Conservation (phyloP, 1,140 invertebrate species). For the Trachymyrmex septentrionalis region DNA sequence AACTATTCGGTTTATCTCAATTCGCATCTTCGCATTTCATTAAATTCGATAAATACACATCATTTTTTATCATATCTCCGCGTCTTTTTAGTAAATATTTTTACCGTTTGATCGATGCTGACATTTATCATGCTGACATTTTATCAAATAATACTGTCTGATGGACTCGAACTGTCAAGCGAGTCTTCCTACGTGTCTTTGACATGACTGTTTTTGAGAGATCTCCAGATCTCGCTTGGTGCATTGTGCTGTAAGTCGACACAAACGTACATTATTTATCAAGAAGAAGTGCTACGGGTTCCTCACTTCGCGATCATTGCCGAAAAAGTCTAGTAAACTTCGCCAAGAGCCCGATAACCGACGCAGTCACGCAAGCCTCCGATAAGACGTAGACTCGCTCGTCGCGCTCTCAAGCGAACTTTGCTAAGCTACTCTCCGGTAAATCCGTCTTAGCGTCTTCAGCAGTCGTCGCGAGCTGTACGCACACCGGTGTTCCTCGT, state of each 20-base stretch:
- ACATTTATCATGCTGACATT: conserved; percentile 16
- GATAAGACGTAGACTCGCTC: conserved; percentile 40
- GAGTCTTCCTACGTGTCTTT: not conserved
- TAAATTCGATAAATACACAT: not conserved
- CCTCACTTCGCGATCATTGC: conserved; percentile 21
- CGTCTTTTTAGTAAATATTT: not conserved
- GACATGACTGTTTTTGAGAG: not conserved
- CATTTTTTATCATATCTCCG: not conserved
- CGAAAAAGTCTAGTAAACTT: conserved; percentile 43
- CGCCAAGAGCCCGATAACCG: conserved; percentile 46
- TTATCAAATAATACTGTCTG: not conserved
- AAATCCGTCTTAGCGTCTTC: conserved; percentile 62
- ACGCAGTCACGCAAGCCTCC: conserved; percentile 53
- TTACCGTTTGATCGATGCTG: not conserved
- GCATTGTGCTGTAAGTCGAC: not conserved
- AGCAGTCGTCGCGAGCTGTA: conserved; percentile 41
- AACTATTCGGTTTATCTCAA: not conserved
- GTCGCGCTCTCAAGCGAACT: conserved; percentile 48
- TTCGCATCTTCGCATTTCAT: not conserved
- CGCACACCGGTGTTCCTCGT: conserved; percentile 31
- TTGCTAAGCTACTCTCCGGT: conserved; percentile 56
- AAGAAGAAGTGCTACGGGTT: not conserved
- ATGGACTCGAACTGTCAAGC: not conserved
- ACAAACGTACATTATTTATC: conserved; percentile 18
- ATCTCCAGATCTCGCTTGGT: not conserved